Evolutionary conservation across 1,140 invertebrate species (phyloP).

Genomic region (Epicauta chinensis): DNA sequence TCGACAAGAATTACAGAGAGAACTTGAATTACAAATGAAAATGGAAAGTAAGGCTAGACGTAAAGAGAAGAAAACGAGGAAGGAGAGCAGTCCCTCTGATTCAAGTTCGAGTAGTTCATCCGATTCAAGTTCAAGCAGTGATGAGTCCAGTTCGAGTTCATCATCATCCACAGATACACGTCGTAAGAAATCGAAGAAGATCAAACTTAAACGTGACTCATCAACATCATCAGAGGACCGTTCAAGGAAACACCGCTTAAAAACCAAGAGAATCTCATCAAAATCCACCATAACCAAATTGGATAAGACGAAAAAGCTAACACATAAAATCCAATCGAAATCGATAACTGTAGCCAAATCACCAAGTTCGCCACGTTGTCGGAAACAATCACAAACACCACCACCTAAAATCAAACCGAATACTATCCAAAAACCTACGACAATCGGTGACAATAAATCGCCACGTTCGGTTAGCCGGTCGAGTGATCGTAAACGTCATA

Average conservation of each 20-base stretch:
- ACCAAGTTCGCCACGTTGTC: constrained; percentile 37
- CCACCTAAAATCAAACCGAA: constrained; percentile 41
- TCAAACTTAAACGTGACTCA: constrained; percentile 53
- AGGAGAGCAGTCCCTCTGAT: constrained; percentile 60
- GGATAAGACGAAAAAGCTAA: constrained; percentile 21
- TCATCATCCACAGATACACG: constrained; percentile 45
- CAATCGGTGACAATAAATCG: constrained; percentile 37
- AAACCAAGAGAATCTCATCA: constrained; percentile 41
- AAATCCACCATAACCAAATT: constrained; percentile 38
- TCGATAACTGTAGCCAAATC: constrained; percentile 35
- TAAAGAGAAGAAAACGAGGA: constrained; percentile 61
- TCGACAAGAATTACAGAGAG: constrained; percentile 66
- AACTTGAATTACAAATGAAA: constrained; percentile 69
- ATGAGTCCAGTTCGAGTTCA: constrained; percentile 50
- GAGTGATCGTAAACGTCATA: constrained; percentile 37
- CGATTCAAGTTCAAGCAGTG: constrained; percentile 53
- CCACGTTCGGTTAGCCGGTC: constrained; percentile 31
- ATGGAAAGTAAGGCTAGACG: constrained; percentile 52
- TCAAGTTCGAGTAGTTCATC: constrained; percentile 56
- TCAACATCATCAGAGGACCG: constrained; percentile 54
- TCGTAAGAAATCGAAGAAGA: constrained; percentile 48
- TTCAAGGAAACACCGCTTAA: constrained; percentile 43
- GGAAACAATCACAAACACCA: constrained; percentile 40
- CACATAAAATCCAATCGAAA: constrained; percentile 30
- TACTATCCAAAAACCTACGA: constrained; percentile 36